Evolutionary conservation across 2,797 vertebrate species (phyloP).

Genomic region (Cirrhinus molitorella): DNA sequence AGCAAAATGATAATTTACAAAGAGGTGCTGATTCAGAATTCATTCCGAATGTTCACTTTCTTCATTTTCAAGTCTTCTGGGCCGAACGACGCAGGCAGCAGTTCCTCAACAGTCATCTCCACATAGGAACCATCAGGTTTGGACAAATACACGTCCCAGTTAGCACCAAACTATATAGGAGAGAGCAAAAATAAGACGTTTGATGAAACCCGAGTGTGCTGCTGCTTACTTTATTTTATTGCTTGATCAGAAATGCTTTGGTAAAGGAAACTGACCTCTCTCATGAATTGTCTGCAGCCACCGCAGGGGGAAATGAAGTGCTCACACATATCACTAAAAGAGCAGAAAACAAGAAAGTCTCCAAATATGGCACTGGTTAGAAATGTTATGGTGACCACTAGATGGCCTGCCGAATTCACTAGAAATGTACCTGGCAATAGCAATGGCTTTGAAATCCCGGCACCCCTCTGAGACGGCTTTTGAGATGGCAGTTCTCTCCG

Average conservation of each 20-base stretch:
- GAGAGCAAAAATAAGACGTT: neutral
- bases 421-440: constrained; percentile 82
- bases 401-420: neutral
- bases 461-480: constrained; percentile 90
- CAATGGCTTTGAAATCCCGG: constrained; percentile 87
- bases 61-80: constrained; percentile 81
- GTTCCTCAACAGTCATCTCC: constrained; percentile 80
- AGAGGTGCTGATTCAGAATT: constrained; percentile 27
- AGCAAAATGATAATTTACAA: neutral
- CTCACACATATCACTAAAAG: constrained; percentile 82
- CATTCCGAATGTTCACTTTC: constrained; percentile 64
- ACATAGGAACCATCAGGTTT: constrained; percentile 81
- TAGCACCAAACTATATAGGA: constrained; percentile 82
- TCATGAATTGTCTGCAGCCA: constrained; percentile 93
- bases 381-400: neutral
- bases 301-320: constrained; percentile 89
- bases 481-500: constrained; percentile 85
- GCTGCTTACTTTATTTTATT: too few species aligned
- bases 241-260: too few species aligned
- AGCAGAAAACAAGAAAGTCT: constrained; percentile 6
- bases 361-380: neutral
- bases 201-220: neutral
- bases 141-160: constrained; percentile 86
- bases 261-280: constrained; percentile 81
- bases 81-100: constrained; percentile 89